These are phyloP conservation scores for Hyphantria cunea DNA, from an alignment of 1,140 invertebrate species.

Conservation along the genomic window DNA sequence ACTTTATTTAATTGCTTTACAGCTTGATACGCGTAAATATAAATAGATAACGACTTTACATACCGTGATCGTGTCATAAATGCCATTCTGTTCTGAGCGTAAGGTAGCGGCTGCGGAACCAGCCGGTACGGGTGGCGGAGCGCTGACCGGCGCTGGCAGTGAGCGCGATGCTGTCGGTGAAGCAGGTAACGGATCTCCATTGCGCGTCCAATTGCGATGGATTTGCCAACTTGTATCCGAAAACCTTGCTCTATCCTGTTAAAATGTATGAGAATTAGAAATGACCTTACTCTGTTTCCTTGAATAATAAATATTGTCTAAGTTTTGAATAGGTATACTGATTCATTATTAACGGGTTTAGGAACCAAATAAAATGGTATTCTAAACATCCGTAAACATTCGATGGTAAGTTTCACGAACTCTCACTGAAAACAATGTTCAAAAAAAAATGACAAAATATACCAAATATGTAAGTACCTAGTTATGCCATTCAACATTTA, in stretches of 20 bases:
- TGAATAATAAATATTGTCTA: too few species aligned
- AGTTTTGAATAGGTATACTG: too few species aligned
- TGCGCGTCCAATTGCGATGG: conserved; percentile 80
- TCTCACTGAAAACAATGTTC: not conserved
- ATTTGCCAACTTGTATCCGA: conserved; percentile 84
- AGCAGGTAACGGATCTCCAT: conserved; percentile 57
- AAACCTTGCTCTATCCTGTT: conserved; percentile 82
- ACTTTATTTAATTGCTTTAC: not conserved
- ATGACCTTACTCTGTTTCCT: too few species aligned
- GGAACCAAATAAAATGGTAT: too few species aligned
- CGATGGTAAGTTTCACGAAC: not conserved
- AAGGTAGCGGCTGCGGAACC: conserved; percentile 39
- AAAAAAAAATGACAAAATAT: not conserved
- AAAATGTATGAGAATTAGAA: conserved; percentile 30
- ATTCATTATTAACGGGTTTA: too few species aligned
- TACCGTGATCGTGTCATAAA: conserved; percentile 75
- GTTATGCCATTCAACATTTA: not conserved
- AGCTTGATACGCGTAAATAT: not conserved
- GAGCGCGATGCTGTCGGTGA: conserved; percentile 51
- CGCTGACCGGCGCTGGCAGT: conserved; percentile 33
- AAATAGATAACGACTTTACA: conserved; percentile 22
- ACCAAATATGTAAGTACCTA: too few species aligned
- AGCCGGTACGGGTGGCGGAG: conserved; percentile 39
- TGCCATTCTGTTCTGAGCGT: conserved; percentile 68
- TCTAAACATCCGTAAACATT: not conserved